Evolutionary conservation across 1,140 invertebrate genomes (phyloP), one percentile per base, ranked within the genome.

Genomic region (Pseudomyrmex gracilis): DNA sequence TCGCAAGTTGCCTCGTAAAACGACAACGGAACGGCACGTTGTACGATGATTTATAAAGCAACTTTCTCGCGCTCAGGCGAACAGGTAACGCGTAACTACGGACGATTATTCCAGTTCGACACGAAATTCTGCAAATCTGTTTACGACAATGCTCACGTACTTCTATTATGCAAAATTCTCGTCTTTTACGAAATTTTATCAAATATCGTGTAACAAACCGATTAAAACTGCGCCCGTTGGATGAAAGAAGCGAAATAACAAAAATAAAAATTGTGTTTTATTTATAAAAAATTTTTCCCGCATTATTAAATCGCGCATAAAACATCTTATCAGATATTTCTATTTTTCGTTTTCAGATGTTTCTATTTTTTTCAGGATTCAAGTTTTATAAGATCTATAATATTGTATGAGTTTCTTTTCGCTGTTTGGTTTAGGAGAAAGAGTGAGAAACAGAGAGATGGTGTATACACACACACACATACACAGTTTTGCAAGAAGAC

Each of bases 1-100:
- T 61, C 34, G 43, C 53, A 77, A 78, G 51, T 80, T 78, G 43
- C 61, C 82, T 78, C 51, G 55, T 80, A 84, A 84, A 84, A 78
- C 63, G 78, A 74, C 70, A 82, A 82, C 66, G 24, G 78, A 64
- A 70, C 43, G 51, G 24, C 49, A 74, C 22, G 47, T 82, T 63
- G 71, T 43, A 53, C 47, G 68, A 74, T 61, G 71, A 74, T 73
- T 73, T 74, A 82, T 74, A 82, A 53, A 63, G 58, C 70, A 57
- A 61, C 70, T 74, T 63, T 60, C 55, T 45, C 34, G 63, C 67
- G 15, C 53, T 80, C 60, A 71, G 34, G 55, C 53, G 66, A 15
- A n/a, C 15, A 17, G 17, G 2, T 49, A 24, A 8, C 17, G 17
- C 45, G 43, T 2, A 58, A n/a, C 12, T 60, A 17, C 66, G 17